phyloP scores from a whole-genome alignment of 2,888 invertebrate species.

The Clusia tigrina region DNA sequence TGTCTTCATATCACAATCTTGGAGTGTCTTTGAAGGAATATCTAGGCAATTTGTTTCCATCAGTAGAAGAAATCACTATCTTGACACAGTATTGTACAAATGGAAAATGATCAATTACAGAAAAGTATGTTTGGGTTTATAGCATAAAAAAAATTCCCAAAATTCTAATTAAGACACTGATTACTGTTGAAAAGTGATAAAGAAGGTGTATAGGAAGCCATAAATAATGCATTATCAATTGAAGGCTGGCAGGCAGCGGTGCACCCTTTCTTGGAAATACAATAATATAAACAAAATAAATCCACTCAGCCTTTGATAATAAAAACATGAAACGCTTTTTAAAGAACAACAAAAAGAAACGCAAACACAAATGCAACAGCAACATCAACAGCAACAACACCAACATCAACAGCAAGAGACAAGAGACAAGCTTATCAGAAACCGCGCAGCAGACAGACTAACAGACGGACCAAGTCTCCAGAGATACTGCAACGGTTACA shows the following conservation, averaged over 20 bases:
- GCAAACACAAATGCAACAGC: neutral
- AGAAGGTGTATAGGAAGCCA: neutral
- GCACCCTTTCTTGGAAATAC: neutral
- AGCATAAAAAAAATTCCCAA: no score
- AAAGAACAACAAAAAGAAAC: neutral
- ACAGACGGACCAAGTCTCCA: neutral
- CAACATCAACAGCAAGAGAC: neutral
- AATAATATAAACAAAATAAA: neutral
- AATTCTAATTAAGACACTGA: neutral
- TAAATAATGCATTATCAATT: neutral
- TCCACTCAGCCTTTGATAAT: neutral
- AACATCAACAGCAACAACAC: neutral
- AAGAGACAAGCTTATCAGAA: neutral
- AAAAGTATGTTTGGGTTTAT: no score
- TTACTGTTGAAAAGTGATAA: neutral
- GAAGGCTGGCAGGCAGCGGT: neutral
- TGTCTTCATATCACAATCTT: no score
- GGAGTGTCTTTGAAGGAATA: no score
- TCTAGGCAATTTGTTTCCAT: no score
- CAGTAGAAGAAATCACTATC: no score
- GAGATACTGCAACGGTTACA: neutral
- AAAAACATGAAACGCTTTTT: neutral
- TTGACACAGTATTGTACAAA: no score
- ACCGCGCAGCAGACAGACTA: neutral
- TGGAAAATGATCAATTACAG: no score